A percentile compares a stretch with the other conserved stretches of the same genome.
Conservation (phyloP, 2,888 invertebrate genomes). For the Pandemis corylana region DNA sequence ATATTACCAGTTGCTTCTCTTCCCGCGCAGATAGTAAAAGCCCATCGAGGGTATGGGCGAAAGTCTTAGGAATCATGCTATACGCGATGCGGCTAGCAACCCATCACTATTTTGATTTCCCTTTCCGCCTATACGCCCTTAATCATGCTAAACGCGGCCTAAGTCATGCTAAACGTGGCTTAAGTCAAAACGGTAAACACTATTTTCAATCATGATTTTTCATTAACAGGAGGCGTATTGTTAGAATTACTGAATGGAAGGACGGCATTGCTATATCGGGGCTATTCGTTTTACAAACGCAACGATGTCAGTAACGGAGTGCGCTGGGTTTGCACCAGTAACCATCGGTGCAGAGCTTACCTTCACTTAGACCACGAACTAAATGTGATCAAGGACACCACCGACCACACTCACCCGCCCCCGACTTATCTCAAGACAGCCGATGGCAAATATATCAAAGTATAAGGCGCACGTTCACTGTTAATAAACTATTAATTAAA, state of each 20-base stretch:
- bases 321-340: conserved; percentile 32
- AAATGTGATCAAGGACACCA: conserved; percentile 1
- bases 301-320: conserved; percentile 4
- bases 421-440: conserved; percentile 1
- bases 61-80: too few relatives aligned
- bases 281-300: conserved; percentile 24
- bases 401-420: conserved; percentile 13
- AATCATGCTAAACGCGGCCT: too few relatives aligned
- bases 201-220: too few relatives aligned
- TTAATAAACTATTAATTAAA: not conserved
- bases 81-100: too few relatives aligned
- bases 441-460: conserved; percentile 8
- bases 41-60: too few relatives aligned
- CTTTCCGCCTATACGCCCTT: too few relatives aligned
- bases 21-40: too few relatives aligned
- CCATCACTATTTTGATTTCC: too few relatives aligned
- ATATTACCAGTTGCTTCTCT: too few relatives aligned
- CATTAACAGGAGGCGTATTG: too few relatives aligned
- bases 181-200: too few relatives aligned
- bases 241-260: conserved; percentile 19
- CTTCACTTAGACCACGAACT: conserved; percentile 14
- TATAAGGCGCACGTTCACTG: not conserved
- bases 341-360: conserved; percentile 17
- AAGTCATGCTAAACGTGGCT: too few relatives aligned
- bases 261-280: not conserved